Percentiles rank a stretch among this genome's conserved stretches.
phyloP scores from a whole-genome alignment of 92 coral and sea anemone genomes.

The Zoanthus solanderi region DNA sequence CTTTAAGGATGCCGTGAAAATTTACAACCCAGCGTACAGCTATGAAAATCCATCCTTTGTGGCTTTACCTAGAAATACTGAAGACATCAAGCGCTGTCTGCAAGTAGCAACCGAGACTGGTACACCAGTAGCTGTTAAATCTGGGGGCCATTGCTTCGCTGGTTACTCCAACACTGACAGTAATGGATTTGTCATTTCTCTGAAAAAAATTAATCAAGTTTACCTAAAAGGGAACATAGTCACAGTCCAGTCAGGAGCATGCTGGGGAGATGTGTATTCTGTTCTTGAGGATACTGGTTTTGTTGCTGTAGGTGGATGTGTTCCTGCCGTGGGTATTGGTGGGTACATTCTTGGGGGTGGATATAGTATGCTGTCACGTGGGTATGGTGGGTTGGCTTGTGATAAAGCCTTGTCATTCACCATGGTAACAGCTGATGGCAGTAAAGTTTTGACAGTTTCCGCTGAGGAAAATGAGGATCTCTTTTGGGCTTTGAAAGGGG shows the following conservation, averaged over 20 bases:
- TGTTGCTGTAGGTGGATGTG: conserved; percentile 91
- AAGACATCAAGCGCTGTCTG: conserved; percentile 81
- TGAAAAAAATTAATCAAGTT: conserved; percentile 70
- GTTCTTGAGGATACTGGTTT: conserved; percentile 66
- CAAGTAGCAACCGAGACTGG: conserved; percentile 62
- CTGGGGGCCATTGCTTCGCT: conserved; percentile 89
- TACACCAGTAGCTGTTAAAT: conserved; percentile 75
- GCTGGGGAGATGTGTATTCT: conserved; percentile 84
- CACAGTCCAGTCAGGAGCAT: conserved; percentile 71
- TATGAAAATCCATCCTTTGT: conserved; percentile 87
- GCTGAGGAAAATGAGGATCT: conserved; percentile 72
- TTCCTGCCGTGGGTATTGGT: conserved; percentile 86
- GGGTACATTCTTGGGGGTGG: conserved; percentile 93
- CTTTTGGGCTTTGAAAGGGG: conserved; percentile 91
- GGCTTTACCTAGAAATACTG: conserved; percentile 72
- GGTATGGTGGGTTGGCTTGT: conserved; percentile 80
- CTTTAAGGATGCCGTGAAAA: conserved; percentile 77
- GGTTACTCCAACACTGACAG: conserved; percentile 86
- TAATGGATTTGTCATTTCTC: conserved; percentile 84
- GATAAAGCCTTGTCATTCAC: conserved; percentile 80
- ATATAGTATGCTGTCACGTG: conserved; percentile 93
- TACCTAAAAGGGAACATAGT: conserved; percentile 47
- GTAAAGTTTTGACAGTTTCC: conserved; percentile 66
- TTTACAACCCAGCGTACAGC: conserved; percentile 78
- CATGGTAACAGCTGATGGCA: conserved; percentile 87